Conservation (phyloP, 2,797 vertebrate species). For the Pseudochromis fuscus region DNA sequence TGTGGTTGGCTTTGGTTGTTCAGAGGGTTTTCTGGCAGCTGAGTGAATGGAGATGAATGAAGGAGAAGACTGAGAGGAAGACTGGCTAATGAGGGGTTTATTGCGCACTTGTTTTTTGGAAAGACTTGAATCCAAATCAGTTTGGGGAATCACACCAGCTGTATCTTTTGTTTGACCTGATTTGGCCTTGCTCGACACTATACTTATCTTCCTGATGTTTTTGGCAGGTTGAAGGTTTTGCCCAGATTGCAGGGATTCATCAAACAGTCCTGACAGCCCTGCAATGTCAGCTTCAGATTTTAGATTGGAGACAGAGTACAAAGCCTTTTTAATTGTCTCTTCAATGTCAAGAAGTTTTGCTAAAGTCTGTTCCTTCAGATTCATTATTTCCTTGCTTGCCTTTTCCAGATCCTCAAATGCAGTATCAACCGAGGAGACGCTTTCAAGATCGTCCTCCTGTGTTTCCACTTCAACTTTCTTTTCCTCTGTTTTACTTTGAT, state of each 20-base stretch:
- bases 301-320: slow-evolving; percentile 93
- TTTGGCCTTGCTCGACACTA: slow-evolving; percentile 86
- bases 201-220: slow-evolving; percentile 88
- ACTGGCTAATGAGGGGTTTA: slow-evolving; percentile 69
- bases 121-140: slow-evolving; percentile 28
- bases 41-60: slow-evolving; percentile 92
- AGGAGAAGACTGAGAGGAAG: slow-evolving; percentile 87
- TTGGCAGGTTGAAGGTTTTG: slow-evolving; percentile 78
- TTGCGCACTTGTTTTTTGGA: slow-evolving; percentile 29
- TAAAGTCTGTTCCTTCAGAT: slow-evolving; percentile 94
- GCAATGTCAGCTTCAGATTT: slow-evolving; percentile 90
- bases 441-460: slow-evolving; percentile 83
- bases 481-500: slow-evolving; percentile 62
- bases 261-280: slow-evolving; percentile 88
- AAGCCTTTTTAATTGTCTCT: slow-evolving; percentile 93
- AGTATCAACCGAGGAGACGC: slow-evolving; percentile 87
- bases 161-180: slow-evolving; percentile 61
- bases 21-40: slow-evolving; percentile 86
- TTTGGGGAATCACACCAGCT: slow-evolving; percentile 34
- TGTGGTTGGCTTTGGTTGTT: slow-evolving; percentile 74
- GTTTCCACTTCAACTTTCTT: slow-evolving; percentile 74
- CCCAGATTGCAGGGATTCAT: slow-evolving; percentile 86
- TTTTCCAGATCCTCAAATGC: slow-evolving; percentile 94
- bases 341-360: slow-evolving; percentile 94
- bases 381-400: slow-evolving; percentile 92